phyloP scores from a whole-genome alignment of 2,888 invertebrate genomes.

The Andrena marginata region DNA sequence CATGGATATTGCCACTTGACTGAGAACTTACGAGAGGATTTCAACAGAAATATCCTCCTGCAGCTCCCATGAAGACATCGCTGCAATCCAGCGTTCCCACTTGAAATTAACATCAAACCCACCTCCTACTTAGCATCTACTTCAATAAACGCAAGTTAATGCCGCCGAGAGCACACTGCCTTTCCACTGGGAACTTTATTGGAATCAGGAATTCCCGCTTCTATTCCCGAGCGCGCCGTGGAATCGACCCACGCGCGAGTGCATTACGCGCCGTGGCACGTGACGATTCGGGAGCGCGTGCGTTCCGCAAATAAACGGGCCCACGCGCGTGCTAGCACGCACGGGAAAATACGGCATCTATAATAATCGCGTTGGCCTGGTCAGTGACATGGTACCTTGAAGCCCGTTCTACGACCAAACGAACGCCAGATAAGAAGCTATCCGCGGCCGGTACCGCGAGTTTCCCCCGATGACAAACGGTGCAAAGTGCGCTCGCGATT shows the following conservation, averaged over 20 bases:
- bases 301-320: conserved; percentile 65
- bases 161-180: no score
- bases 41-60: no score
- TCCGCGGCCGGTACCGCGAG: conserved; percentile 11
- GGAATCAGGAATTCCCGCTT: conserved; percentile 1
- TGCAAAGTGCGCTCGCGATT: conserved; percentile 43
- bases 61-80: no score
- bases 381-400: conserved; percentile 71
- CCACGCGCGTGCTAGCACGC: conserved; percentile 44
- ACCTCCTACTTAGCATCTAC: not conserved
- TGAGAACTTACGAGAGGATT: no score
- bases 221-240: conserved; percentile 15
- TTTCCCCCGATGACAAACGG: conserved; percentile 26
- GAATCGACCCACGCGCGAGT: conserved; percentile 33
- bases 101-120: not conserved
- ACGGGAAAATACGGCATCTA: conserved; percentile 61
- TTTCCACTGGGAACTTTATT: not conserved
- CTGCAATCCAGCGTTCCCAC: not conserved
- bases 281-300: conserved; percentile 64
- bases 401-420: conserved; percentile 42
- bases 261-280: conserved; percentile 43
- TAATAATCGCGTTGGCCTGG: conserved; percentile 70
- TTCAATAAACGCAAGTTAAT: no score
- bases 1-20: no score
- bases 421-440: conserved; percentile 48